A percentile compares a stretch with the other conserved stretches of the same genome.
Conservation (phyloP, 2,113 vertebrate genomes). For the Dasyurus viverrinus region DNA sequence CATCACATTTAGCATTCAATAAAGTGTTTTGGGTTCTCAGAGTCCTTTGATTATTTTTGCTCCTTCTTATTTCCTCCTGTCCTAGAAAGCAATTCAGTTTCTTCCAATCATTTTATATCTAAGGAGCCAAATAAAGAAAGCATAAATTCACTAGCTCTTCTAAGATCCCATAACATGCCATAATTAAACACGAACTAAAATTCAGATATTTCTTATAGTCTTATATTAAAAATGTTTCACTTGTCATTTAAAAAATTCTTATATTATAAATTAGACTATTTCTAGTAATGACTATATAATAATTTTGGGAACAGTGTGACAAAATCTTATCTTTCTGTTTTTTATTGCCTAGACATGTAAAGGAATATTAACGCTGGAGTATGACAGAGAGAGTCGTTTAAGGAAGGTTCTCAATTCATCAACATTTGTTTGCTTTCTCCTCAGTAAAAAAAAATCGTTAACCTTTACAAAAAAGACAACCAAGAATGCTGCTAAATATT, state of each 20-base stretch:
- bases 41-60: not conserved
- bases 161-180: not conserved
- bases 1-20: not conserved
- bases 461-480: slow-evolving; percentile 78
- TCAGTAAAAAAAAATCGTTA: slow-evolving; percentile 80
- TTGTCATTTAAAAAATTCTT: slow-evolving; percentile 28
- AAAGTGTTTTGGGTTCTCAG: not conserved
- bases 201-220: not conserved
- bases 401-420: slow-evolving; percentile 78
- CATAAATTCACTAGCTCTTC: not conserved
- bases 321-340: slow-evolving; percentile 24
- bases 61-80: not conserved
- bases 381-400: slow-evolving; percentile 70
- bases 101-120: not conserved
- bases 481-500: slow-evolving; percentile 82
- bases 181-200: slow-evolving; percentile 7
- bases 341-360: slow-evolving; percentile 70
- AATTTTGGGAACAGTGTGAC: slow-evolving; percentile 29
- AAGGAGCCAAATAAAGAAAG: not conserved
- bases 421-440: slow-evolving; percentile 83
- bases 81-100: slow-evolving; percentile 20
- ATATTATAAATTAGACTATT: not conserved
- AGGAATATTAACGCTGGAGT: slow-evolving; percentile 66
- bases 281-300: not conserved
- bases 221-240: slow-evolving; percentile 16